A percentile compares a stretch with the other conserved stretches of the same genome.
phyloP scores from a whole-genome alignment of 2,888 invertebrate genomes.

The Parascotia fuliginaria region DNA sequence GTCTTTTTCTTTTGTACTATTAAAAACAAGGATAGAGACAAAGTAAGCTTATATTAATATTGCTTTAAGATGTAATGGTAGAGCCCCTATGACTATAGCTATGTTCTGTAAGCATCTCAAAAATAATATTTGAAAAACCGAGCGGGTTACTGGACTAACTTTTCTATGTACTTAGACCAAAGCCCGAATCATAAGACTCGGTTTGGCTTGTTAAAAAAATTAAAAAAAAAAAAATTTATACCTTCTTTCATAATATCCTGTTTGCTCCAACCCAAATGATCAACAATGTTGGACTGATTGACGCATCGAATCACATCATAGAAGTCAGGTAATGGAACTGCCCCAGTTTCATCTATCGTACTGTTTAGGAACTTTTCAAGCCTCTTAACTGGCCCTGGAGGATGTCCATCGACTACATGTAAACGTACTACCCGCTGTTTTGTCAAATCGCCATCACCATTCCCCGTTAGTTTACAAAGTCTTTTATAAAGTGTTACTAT shows the following conservation, averaged over 20 bases:
- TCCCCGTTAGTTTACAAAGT: constrained; percentile 52
- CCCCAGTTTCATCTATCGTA: constrained; percentile 55
- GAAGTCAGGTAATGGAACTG: constrained; percentile 78
- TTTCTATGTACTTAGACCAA: too few relatives aligned
- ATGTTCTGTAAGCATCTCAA: too few relatives aligned
- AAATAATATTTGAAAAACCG: too few relatives aligned
- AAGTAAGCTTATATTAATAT: too few relatives aligned
- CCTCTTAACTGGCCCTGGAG: constrained; percentile 59
- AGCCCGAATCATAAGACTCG: too few relatives aligned
- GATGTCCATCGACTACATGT: constrained; percentile 52
- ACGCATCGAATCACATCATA: constrained; percentile 73
- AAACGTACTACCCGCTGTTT: constrained; percentile 57
- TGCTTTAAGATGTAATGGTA: too few relatives aligned
- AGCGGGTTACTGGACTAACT: too few relatives aligned
- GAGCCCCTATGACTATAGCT: too few relatives aligned
- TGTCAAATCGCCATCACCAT: constrained; percentile 39
- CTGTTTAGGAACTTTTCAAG: constrained; percentile 63
- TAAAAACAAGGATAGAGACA: too few relatives aligned
- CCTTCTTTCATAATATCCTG: constrained; percentile 59
- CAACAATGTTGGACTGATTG: constrained; percentile 45
- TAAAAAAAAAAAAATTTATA: constrained; percentile 19
- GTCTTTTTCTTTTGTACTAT: too few relatives aligned
- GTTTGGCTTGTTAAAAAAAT: not conserved
- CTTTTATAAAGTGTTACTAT: constrained; percentile 58
- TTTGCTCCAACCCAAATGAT: constrained; percentile 54